Conservation (phyloP, 2,113 vertebrate species). For the Polyodon spathula region DNA sequence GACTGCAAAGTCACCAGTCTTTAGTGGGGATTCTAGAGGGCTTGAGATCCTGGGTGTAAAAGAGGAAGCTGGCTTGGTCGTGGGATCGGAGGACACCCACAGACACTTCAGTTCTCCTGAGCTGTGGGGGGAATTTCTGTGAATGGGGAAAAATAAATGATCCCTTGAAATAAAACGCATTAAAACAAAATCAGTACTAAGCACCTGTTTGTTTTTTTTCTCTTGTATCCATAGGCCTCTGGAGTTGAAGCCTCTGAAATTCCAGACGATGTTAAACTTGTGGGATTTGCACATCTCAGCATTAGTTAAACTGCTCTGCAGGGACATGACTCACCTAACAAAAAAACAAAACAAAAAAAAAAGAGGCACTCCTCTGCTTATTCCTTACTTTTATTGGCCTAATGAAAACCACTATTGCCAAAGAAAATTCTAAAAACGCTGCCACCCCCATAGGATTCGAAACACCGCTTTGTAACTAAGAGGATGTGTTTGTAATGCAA, state of each 20-base stretch:
- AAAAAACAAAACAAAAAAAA: slow-evolving; percentile 44
- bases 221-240: slow-evolving; percentile 70
- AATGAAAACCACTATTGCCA: slow-evolving; percentile 90
- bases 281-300: slow-evolving; percentile 98
- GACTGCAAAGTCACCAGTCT: no score
- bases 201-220: slow-evolving; percentile 22
- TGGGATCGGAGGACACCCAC: no score
- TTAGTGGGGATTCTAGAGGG: no score
- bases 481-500: slow-evolving; percentile 26
- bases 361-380: slow-evolving; percentile 54
- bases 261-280: slow-evolving; percentile 88
- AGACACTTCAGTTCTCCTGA: no score
- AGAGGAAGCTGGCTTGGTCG: no score
- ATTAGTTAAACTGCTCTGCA: slow-evolving; percentile 76
- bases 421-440: slow-evolving; percentile 72
- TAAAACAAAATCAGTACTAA: no score
- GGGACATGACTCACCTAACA: slow-evolving; percentile 60
- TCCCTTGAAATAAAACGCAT: no score
- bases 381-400: slow-evolving; percentile 71
- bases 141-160: no score
- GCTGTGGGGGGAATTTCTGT: no score
- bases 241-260: slow-evolving; percentile 87
- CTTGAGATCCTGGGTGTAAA: no score
- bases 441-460: slow-evolving; percentile 40
- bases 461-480: slow-evolving; percentile 21